Evolutionary conservation across 1,140 invertebrate genomes (phyloP).

Genomic region (Akabosia matsudoensis): DNA sequence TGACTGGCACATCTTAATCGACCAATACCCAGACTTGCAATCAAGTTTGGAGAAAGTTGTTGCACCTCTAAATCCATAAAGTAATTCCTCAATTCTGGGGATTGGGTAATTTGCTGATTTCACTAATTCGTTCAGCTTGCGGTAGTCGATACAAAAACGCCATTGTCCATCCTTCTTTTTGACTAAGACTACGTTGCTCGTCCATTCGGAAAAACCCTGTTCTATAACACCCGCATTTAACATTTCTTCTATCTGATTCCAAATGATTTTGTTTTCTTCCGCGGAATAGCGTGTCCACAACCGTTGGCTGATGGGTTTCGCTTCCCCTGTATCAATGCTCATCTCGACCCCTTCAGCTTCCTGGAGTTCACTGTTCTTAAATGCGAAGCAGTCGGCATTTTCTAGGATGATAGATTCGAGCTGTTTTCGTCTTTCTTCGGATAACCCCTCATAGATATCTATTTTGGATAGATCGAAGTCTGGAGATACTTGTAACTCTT

Average conservation of each 20-base stretch:
- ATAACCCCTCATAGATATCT: neutral
- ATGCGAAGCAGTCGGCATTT: neutral
- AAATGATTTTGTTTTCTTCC: neutral
- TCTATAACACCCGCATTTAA: slow-evolving; percentile 35
- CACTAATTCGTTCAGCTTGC: slow-evolving; percentile 51
- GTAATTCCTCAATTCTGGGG: slow-evolving; percentile 51
- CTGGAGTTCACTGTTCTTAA: neutral
- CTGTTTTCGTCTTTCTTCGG: neutral
- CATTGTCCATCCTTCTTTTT: slow-evolving; percentile 50
- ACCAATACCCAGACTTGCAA: slow-evolving; percentile 51
- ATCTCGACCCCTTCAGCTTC: neutral
- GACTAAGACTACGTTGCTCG: slow-evolving; percentile 45
- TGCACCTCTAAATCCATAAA: slow-evolving; percentile 48
- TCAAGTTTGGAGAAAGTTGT: slow-evolving; percentile 50
- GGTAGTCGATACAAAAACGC: slow-evolving; percentile 54
- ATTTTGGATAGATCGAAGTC: neutral
- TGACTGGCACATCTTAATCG: slow-evolving; percentile 48
- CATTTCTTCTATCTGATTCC: slow-evolving; percentile 40
- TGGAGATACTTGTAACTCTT: too few species aligned
- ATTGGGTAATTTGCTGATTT: slow-evolving; percentile 51
- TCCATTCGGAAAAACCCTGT: slow-evolving; percentile 30
- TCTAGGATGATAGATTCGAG: neutral
- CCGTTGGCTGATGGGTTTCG: neutral
- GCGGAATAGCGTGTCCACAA: neutral
- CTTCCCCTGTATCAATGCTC: neutral